Base-by-base conservation (phyloP, 2,113 vertebrate genomes). In the Vidua chalybeata region DNA sequence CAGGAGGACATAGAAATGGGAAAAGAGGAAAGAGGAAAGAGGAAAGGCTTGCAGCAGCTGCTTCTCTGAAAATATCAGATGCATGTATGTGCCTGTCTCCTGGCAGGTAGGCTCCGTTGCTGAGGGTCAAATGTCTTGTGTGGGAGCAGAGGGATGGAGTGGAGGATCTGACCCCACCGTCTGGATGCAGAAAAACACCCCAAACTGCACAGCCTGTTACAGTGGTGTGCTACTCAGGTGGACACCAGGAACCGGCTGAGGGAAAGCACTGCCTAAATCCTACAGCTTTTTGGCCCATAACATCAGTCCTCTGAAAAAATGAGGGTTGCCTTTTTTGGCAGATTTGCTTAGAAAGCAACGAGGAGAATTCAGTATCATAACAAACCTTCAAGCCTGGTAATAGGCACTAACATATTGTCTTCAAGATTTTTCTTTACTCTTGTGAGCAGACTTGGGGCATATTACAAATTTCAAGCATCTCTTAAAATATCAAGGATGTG, bases 111-210 rank as follows among this genome's bases (percentile, higher is more conserved):
- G 18, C 14, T 90, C 54, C 2, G 1, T 1, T 35, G 7, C 28
- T 56, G 79, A 61, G 11, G 15, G 35, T 30, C 45, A 85, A 58
- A 61, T 37, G 17, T 13, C 39, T 66, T 48, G 16, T 14, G 8
- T 76, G 63, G 58, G 35, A 71, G 10, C n/a, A 84, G 43, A 67
- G 46, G 22, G 61, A 22, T 14, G 35, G 19, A 62, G 46, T 17
- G 18, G 48, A 69, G 4, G 5, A 39, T 67, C 11, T 12, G 1
- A 73, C 2, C 11, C 12, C 62, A 33, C 13, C 0, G 0, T 23
- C 1, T 15, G 20, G 26, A 45, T 43, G 48, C 28, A 75, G 45
- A 41, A 75, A 24, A 73, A 2, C 30, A 26, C 22, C 7, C 56
- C 14, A 22, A 59, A 55, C 13, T 23, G 4, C 45, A 41, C 18